Percentiles rank a stretch among this genome's conserved stretches.
These are phyloP conservation scores for Adela reaumurella DNA, from an alignment of 2,888 invertebrate genomes.

Conservation along the genomic window DNA sequence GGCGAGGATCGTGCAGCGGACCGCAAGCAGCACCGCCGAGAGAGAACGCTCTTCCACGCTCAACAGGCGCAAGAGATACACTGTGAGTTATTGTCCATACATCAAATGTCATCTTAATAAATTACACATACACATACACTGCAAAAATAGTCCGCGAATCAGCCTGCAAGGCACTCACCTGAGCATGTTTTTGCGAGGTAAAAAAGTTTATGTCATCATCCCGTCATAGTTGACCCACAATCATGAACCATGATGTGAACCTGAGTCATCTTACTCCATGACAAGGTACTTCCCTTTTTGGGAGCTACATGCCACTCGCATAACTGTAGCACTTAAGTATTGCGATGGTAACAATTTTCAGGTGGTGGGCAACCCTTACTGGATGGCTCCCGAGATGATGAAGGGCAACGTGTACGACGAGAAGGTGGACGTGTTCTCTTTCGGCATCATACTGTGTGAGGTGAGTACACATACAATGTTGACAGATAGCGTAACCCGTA, in stretches of 20 bases:
- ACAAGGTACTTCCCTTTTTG: not conserved
- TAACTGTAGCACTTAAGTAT: no score
- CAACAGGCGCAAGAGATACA: constrained; percentile 82
- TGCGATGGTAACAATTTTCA: no score
- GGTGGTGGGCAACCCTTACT: constrained; percentile 94
- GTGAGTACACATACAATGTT: no score
- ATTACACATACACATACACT: no score
- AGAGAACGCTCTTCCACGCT: constrained; percentile 39
- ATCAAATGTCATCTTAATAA: no score
- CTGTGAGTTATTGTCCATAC: constrained; percentile 52
- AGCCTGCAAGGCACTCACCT: no score
- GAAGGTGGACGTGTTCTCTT: constrained; percentile 94
- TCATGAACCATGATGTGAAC: no score
- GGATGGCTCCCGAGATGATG: constrained; percentile 99
- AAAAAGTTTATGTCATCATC: no score
- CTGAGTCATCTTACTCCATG: not conserved
- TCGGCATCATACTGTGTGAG: constrained; percentile 93
- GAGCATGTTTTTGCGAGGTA: not conserved
- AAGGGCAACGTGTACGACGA: constrained; percentile 94
- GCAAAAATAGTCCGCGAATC: no score
- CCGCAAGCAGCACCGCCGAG: constrained; percentile 32
- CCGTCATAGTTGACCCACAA: not conserved
- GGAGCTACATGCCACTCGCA: no score
- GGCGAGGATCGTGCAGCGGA: constrained; percentile 72
- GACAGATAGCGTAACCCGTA: constrained; percentile 91